These are phyloP conservation scores for Lepidurus apus DNA, from an alignment of 1,140 invertebrate genomes.

Conservation along the genomic window DNA sequence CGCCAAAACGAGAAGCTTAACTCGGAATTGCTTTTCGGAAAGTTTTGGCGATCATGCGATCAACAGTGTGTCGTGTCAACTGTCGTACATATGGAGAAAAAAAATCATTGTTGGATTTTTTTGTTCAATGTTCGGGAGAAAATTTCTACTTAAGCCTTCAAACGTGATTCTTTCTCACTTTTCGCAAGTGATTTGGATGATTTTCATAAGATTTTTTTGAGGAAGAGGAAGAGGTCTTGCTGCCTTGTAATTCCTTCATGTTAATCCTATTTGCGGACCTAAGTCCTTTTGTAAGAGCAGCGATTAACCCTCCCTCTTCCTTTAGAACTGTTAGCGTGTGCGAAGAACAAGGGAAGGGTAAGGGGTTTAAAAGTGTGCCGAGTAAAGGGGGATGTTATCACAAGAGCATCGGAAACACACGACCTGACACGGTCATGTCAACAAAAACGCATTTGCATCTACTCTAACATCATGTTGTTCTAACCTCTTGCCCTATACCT, in stretches of 20 bases:
- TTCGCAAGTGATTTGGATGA: no score
- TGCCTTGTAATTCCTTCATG: neutral
- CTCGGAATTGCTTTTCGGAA: no score
- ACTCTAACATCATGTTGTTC: neutral
- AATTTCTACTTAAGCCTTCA: no score
- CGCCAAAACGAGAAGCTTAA: no score
- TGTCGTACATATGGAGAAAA: no score
- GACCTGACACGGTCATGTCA: constrained; percentile 13
- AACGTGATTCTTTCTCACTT: no score
- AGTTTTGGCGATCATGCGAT: no score
- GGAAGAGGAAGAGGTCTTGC: no score
- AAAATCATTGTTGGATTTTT: no score
- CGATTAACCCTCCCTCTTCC: constrained; percentile 5
- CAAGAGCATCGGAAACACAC: neutral
- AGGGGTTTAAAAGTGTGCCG: neutral
- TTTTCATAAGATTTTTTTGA: no score
- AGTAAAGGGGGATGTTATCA: neutral
- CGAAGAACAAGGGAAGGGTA: neutral
- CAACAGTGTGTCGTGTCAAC: no score
- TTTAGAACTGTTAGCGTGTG: constrained; percentile 14
- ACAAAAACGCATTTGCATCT: constrained; percentile 10
- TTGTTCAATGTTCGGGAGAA: no score
- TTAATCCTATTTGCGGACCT: constrained; percentile 18
- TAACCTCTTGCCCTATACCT: neutral
- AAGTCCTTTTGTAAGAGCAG: constrained; percentile 2